These are phyloP conservation scores for Eupithecia centaureata DNA, from an alignment of 2,888 invertebrate genomes.

Conservation along the genomic window DNA sequence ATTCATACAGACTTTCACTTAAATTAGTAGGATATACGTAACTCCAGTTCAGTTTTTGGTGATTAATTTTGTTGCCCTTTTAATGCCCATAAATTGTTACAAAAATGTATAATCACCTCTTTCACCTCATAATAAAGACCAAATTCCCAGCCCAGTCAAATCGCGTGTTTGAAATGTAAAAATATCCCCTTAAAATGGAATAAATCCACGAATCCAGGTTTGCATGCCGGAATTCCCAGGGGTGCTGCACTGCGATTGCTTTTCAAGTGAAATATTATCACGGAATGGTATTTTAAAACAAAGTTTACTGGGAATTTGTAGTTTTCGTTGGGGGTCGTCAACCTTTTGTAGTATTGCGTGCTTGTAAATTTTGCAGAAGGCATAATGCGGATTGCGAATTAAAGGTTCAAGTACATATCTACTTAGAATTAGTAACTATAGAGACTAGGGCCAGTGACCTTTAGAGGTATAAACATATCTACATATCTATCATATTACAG, in stretches of 20 bases:
- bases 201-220: slow-evolving; percentile 32
- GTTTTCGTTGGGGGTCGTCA: slow-evolving; percentile 20
- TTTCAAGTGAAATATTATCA: slow-evolving; percentile 42
- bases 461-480: too few relatives aligned
- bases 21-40: too few relatives aligned
- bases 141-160: background rate
- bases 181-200: slow-evolving; percentile 27
- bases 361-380: slow-evolving; percentile 5
- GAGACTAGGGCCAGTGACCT: too few relatives aligned
- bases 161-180: slow-evolving; percentile 17
- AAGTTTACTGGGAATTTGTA: slow-evolving; percentile 30
- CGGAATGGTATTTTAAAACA: slow-evolving; percentile 36
- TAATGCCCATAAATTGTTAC: background rate
- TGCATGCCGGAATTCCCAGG: slow-evolving; percentile 40
- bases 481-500: too few relatives aligned
- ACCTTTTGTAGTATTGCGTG: slow-evolving; percentile 24
- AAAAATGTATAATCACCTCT: background rate
- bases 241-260: slow-evolving; percentile 40
- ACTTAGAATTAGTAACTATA: too few relatives aligned
- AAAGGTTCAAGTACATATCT: background rate
- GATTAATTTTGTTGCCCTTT: background rate
- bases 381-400: background rate
- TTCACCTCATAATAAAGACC: background rate
- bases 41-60: background rate
- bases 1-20: too few relatives aligned